Base-by-base conservation (phyloP, 2,888 invertebrate species). In the Heliconius erato region DNA sequence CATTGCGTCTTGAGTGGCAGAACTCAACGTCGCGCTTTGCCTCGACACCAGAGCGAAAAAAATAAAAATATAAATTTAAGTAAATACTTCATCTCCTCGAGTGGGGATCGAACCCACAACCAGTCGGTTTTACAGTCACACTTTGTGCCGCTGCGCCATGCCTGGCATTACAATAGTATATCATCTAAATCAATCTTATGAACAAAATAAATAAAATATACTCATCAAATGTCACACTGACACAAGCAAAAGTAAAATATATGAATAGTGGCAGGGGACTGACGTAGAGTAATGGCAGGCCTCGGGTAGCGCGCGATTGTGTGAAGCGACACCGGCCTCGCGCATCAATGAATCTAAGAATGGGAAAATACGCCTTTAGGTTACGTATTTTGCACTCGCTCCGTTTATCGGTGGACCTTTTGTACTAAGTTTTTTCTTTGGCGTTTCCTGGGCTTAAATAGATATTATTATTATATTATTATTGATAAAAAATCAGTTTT, bases 211-310 rank as follows among this genome's bases (percentile, higher is more conserved):
- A 79, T 69, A 71, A 69, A 59, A 79, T 79, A 80, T 28, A 67
- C 16, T 74, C 65, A 49, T 65, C 32, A 72, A 81, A 77, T 40
- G n/a, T 69, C 40, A 32, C 16, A 80, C 63, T 72, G 54, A 74
- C 65, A 79, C 40, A 16, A 74, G 72, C 67, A 67, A 49, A 79
- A 63, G 68, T 79, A 63, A 71, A 76, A 82, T 76, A 80, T 83
- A 82, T 74, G 82, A 82, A 79, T 76, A 80, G 71, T 80, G 81
- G 65, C 80, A 71, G 74, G 72, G 80, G 72, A 63, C 74, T 82
- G 85, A 81, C 83, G 78, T 80, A 79, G 82, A 82, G 77, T 84
- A 83, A 85, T 85, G 83, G 84, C 79, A 72, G 74, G 78, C 82
- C 80, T 79, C 74, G 74, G 71, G 72, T 40, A 26, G 23, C 7